A percentile compares a stretch with the other conserved stretches of the same genome.
Evolutionary conservation across 2,888 invertebrate genomes (phyloP).

Genomic region (Drosophila barbarae): DNA sequence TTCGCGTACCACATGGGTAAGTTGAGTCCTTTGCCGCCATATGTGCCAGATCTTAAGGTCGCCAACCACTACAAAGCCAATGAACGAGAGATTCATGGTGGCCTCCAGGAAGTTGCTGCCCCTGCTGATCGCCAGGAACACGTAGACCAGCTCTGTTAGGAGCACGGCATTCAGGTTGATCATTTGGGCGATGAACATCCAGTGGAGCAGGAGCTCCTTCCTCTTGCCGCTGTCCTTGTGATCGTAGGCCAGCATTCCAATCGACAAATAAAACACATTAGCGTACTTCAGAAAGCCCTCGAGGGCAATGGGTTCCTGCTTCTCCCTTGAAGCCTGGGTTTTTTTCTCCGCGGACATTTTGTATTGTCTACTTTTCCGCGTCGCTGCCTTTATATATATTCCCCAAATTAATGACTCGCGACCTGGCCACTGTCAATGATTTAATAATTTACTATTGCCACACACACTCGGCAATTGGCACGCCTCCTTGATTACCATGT

Average conservation of each 20-base stretch:
- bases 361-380: conserved; percentile 8
- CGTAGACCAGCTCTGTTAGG: conserved; percentile 65
- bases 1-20: conserved; percentile 59
- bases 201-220: conserved; percentile 27
- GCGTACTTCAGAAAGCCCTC: conserved; percentile 59
- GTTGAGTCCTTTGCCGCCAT: conserved; percentile 50
- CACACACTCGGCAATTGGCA: conserved; percentile 50
- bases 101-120: conserved; percentile 72
- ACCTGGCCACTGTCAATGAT: conserved; percentile 9
- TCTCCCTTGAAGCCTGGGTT: background rate
- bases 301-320: conserved; percentile 30
- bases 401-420: conserved; percentile 2
- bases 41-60: conserved; percentile 71
- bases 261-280: conserved; percentile 60
- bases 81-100: conserved; percentile 68
- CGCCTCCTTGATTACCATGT: conserved; percentile 56
- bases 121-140: conserved; percentile 59
- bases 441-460: conserved; percentile 54
- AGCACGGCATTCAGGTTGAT: conserved; percentile 65
- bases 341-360: background rate
- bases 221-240: conserved; percentile 11
- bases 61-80: conserved; percentile 69
- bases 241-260: conserved; percentile 67
- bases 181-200: conserved; percentile 52
- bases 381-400: conserved; percentile 26